phyloP scores from a whole-genome alignment of 2,113 vertebrate species.

The Procapra przewalskii region DNA sequence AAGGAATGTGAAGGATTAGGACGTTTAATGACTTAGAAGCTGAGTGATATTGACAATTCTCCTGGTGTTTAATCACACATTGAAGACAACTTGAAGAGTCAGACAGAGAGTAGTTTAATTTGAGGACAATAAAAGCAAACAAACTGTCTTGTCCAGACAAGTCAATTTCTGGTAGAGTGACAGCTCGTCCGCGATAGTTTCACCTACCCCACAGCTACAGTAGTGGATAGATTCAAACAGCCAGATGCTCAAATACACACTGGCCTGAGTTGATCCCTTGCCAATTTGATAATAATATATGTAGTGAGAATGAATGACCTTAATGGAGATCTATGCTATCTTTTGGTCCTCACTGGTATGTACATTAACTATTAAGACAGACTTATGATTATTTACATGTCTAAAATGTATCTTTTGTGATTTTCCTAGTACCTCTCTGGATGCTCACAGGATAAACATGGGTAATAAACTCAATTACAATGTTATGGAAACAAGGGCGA shows the following conservation, averaged over 20 bases:
- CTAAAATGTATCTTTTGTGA: not conserved
- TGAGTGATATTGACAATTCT: constrained; percentile 84
- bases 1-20: constrained; percentile 81
- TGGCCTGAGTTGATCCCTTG: not conserved
- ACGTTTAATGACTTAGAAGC: constrained; percentile 80
- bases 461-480: not conserved
- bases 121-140: constrained; percentile 79
- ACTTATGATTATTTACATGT: not conserved
- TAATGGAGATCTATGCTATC: not conserved
- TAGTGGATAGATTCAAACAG: not conserved
- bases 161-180: constrained; percentile 76
- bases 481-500: not conserved
- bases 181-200: constrained; percentile 59
- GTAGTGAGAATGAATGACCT: constrained; percentile 21
- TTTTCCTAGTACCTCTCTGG: not conserved
- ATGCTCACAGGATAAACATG: not conserved
- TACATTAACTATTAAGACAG: not conserved
- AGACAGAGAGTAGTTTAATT: constrained; percentile 70
- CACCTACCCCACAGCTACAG: constrained; percentile 41
- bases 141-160: constrained; percentile 78
- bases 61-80: constrained; percentile 83
- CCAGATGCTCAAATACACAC: not conserved
- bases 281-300: not conserved
- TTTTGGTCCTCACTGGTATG: not conserved
- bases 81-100: constrained; percentile 77